Evolutionary conservation across 1,140 invertebrate species (phyloP), one percentile per base, ranked within the genome.

Genomic region (Calliopsis andreniformis): DNA sequence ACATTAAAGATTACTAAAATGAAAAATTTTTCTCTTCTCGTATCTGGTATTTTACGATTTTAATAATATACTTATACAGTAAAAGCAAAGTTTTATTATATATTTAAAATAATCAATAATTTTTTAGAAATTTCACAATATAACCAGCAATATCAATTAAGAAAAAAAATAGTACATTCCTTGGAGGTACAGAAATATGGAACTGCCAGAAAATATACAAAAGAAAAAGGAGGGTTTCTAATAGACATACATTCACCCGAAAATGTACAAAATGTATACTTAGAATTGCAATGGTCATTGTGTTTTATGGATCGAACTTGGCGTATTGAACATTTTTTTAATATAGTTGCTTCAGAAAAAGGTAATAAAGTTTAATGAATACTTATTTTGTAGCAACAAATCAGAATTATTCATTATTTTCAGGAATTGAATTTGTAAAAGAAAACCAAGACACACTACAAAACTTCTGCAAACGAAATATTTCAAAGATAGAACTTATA

Each of bases 11-110:
- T 87, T 3, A 66, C 58, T 35, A 72, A 7, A 25, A 59, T 32
- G 25, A 86, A 85, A 43, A 84, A 85, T n/a, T 84, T 87, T 47
- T 68, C 85, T n/a, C n/a, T 71, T 49, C 64, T 87, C 10, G 79
- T 75, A 70, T 85, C 83, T 39, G 76, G 86, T 87, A 70, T 56
- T 35, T 45, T 30, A 43, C 10, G 56, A 47, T 20, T 71, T 53
- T 39, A 10, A 42, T 16, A 76, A 63, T n/a, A n/a, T n/a, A 23
- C 49, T 23, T 35, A 16, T 18, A 0, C 42, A 56, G 18, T 8
- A 45, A 6, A 12, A 32, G 28, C 35, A 20, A 45, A 58, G 12
- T 0, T 0, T 23, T 14, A 25, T 28, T 32, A 49, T n/a, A 35
- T 47, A 2, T 43, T 45, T 45, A 10, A n/a, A n/a, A n/a, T n/a